Evolutionary conservation across 2,888 invertebrate genomes (phyloP).

Genomic region (Petrophora chlorosata): DNA sequence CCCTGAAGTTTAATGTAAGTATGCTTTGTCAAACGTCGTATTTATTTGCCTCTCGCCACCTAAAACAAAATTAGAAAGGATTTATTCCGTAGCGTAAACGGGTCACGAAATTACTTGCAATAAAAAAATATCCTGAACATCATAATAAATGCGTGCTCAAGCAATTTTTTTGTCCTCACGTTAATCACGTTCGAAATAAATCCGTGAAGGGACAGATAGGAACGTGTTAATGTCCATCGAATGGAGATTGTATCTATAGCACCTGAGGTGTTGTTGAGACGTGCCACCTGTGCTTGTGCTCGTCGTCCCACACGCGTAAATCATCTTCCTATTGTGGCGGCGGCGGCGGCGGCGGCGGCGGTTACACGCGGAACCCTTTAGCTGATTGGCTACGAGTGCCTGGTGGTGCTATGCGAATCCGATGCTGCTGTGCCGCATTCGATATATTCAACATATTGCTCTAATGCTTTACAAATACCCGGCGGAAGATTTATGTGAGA

Average conservation of each 20-base stretch:
- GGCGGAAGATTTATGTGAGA: conserved; percentile 9
- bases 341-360: too few relatives aligned
- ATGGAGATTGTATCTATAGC: conserved; percentile 12
- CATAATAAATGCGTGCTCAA: background rate
- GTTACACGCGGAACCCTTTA: conserved; percentile 1
- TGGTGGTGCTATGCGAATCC: too few relatives aligned
- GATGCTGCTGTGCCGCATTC: too few relatives aligned
- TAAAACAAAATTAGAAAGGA: too few relatives aligned
- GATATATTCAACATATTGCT: conserved; percentile 23
- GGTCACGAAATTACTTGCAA: conserved; percentile 1
- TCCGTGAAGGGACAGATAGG: background rate
- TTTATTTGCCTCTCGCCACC: conserved; percentile 4
- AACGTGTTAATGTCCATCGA: conserved; percentile 37
- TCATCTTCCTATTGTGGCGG: conserved; percentile 9
- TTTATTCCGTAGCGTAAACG: too few relatives aligned
- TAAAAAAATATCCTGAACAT: background rate
- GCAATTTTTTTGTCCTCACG: background rate
- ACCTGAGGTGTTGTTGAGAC: conserved; percentile 9
- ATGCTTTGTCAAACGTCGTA: too few relatives aligned
- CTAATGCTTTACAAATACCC: conserved; percentile 23
- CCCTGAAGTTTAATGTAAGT: conserved; percentile 7
- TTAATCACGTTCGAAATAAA: conserved; percentile 1
- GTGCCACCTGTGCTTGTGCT: background rate
- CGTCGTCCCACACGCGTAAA: background rate
- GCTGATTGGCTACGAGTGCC: background rate